Base-by-base conservation (phyloP, 2,113 vertebrate genomes). In the Amazona guildingii region DNA sequence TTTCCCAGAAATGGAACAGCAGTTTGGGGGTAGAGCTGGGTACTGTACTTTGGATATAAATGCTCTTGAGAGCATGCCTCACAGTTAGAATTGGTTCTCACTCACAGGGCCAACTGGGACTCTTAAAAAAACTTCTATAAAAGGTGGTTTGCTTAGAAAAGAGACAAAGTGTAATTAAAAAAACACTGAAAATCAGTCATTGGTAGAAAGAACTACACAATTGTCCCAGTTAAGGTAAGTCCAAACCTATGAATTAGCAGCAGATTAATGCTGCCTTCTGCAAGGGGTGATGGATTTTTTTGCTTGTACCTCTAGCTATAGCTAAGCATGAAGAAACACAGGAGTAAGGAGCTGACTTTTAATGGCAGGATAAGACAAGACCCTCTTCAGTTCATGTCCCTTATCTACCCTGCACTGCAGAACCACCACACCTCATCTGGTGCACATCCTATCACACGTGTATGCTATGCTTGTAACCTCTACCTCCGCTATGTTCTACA, bases 401-500 rank as follows among this genome's bases (percentile, higher is more conserved):
- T 69, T 11, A 29, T 37, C 8, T 5, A 11, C 39, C 48, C 23
- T 21, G 35, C 9, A 1, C 54, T 80, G 76, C 79, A 83, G 14
- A 35, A 46, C 48, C 52, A 64, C 28, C 10, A 12, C 21, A 62
- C n/a, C 72, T 68, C 46, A 17, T 18, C 19, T 48, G 33, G 2
- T 59, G 43, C 63, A 5, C 37, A 37, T 37, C 37, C 37, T 37
- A 37, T 37, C 37, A 37, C 24, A 5, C 0, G 0, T 9, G 43
- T 11, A 31, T 0, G 0, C 44, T 8, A 1, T 16, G 11, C 57
- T 23, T 20, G 37, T 7, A 18, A 29, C 29, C 51, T 82, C 44
- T n/a, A 1, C 13, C 41, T 12, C 5, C 3, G 0, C 83, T 31
- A 52, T 13, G 24, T 33, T 39, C 4, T 1, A 1, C 39, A 55